Conservation (phyloP, 2,113 vertebrate genomes). For the Rhipidura dahli region DNA sequence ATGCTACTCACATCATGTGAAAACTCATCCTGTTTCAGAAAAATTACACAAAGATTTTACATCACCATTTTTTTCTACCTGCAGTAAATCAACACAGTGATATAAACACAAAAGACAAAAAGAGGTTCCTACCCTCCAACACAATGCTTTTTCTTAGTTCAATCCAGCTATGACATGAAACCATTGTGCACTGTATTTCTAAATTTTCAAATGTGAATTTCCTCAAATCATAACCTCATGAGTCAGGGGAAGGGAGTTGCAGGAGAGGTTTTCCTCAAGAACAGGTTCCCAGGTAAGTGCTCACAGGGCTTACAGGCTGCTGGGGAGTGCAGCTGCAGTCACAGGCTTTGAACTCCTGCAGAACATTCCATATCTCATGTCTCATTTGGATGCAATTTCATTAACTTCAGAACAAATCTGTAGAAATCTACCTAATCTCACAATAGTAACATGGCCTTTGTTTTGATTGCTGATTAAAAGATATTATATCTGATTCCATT, state of each 20-base stretch:
- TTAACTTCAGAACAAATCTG: background rate
- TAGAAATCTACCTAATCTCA: background rate
- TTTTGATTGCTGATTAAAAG: background rate
- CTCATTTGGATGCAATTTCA: background rate
- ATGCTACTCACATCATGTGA: background rate
- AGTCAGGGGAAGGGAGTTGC: background rate
- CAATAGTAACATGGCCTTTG: background rate
- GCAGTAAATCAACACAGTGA: background rate
- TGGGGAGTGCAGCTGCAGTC: background rate
- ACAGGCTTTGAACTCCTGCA: background rate
- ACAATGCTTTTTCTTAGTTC: background rate
- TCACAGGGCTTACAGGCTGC: background rate
- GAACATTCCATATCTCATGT: background rate
- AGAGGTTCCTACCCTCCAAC: background rate
- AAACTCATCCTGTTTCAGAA: conserved; percentile 32
- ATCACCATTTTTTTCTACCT: background rate
- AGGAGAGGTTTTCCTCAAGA: background rate
- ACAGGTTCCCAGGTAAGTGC: background rate
- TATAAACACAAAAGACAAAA: conserved; percentile 16
- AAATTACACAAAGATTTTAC: background rate
- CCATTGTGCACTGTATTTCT: background rate
- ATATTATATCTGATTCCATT: background rate
- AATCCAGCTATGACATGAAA: background rate
- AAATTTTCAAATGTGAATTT: background rate
- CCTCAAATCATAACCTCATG: background rate